A percentile compares a stretch with the other conserved stretches of the same genome.
phyloP scores from a whole-genome alignment of 2,113 vertebrate species.

The Myotis lucifugus region DNA sequence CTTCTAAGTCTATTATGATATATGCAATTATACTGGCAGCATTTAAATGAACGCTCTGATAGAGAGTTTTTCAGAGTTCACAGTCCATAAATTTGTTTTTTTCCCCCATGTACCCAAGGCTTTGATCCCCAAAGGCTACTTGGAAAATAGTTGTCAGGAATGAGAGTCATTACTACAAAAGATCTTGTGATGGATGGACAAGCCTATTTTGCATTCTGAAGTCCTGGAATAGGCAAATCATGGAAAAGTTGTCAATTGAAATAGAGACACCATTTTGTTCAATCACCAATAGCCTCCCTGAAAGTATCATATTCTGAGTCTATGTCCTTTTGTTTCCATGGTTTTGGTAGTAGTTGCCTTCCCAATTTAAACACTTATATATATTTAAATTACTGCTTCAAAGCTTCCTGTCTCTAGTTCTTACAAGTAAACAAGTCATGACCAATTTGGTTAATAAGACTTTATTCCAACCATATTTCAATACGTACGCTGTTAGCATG shows the following conservation, averaged over 20 bases:
- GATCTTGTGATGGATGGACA: neutral
- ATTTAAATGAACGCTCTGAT: neutral
- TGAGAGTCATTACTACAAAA: neutral
- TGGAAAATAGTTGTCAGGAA: neutral
- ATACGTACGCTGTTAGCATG: neutral
- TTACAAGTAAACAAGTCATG: neutral
- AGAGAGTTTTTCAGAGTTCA: neutral
- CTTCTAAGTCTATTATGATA: neutral
- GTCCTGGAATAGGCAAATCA: neutral
- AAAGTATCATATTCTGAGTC: neutral
- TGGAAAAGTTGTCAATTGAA: neutral
- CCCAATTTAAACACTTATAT: neutral
- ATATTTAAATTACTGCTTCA: conserved; percentile 12
- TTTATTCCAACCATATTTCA: neutral
- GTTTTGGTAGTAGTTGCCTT: neutral
- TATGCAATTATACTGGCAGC: neutral
- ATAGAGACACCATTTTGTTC: neutral
- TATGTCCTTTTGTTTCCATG: neutral
- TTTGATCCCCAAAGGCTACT: neutral
- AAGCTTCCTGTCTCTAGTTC: neutral
- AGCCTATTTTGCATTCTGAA: neutral
- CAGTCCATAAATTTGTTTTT: neutral
- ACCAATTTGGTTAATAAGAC: neutral
- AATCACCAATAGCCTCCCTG: neutral
- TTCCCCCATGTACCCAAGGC: neutral